These are phyloP conservation scores for Dryadula phaetusa DNA, from an alignment of 2,888 invertebrate genomes.

Conservation along the genomic window DNA sequence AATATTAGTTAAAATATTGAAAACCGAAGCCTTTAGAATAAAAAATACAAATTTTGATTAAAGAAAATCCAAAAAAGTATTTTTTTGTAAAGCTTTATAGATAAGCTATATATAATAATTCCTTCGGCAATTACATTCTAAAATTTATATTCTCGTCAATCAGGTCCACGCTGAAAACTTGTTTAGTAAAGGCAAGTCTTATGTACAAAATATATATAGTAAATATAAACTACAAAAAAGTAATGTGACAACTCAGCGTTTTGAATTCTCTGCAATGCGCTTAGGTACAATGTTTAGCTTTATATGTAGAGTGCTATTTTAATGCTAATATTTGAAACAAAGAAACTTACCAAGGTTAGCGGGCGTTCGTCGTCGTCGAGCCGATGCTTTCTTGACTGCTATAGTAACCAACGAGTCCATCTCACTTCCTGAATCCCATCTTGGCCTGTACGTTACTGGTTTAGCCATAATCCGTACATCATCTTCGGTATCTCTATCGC, in stretches of 20 bases:
- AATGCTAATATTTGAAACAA: constrained; percentile 33
- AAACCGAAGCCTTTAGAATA: background rate
- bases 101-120: constrained; percentile 2
- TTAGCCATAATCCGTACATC: constrained; percentile 66
- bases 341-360: constrained; percentile 70
- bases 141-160: constrained; percentile 33
- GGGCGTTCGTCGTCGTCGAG: constrained; percentile 83
- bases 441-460: constrained; percentile 62
- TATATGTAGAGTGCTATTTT: constrained; percentile 31
- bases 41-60: background rate
- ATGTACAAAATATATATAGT: too few species aligned
- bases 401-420: constrained; percentile 86
- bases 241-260: constrained; percentile 8
- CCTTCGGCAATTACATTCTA: constrained; percentile 22
- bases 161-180: constrained; percentile 28
- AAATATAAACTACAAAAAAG: constrained; percentile 27
- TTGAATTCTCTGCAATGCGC: constrained; percentile 25
- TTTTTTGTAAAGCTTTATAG: background rate
- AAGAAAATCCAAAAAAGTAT: background rate
- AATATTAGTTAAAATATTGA: background rate
- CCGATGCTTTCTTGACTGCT: constrained; percentile 86
- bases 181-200: constrained; percentile 28
- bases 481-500: constrained; percentile 81
- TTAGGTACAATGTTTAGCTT: constrained; percentile 21
- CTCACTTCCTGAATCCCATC: constrained; percentile 81